Evolutionary conservation across 2,797 vertebrate genomes (phyloP).

Genomic region (Acipenser oxyrinchus): DNA sequence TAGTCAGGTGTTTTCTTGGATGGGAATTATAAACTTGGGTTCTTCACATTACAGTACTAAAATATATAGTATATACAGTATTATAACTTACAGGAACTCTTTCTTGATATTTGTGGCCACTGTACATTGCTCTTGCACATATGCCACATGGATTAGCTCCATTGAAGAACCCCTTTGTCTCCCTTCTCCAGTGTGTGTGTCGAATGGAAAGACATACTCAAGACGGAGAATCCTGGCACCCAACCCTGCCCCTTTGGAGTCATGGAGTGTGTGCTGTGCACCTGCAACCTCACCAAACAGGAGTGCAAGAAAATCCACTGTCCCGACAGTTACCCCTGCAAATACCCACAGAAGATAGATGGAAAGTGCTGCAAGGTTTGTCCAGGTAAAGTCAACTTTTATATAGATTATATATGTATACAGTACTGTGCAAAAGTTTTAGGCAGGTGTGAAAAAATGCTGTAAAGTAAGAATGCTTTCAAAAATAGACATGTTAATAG

Average conservation of each 20-base stretch:
- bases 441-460: too few relatives aligned
- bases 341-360: conserved; percentile 69
- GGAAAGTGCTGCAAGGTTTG: conserved; percentile 76
- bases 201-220: conserved; percentile 73
- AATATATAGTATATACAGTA: too few relatives aligned
- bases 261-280: conserved; percentile 69
- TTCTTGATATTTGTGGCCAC: too few relatives aligned
- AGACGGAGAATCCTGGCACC: conserved; percentile 71
- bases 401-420: too few relatives aligned
- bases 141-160: neutral
- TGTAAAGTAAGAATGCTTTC: too few relatives aligned
- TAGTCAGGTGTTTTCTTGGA: too few relatives aligned
- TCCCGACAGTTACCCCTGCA: conserved; percentile 64
- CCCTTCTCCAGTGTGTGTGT: conserved; percentile 60
- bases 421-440: too few relatives aligned
- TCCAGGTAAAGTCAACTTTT: conserved; percentile 54
- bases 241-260: conserved; percentile 60
- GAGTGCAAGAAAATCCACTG: conserved; percentile 73
- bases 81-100: too few relatives aligned
- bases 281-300: conserved; percentile 71
- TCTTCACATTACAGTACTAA: too few relatives aligned
- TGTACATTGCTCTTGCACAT: too few relatives aligned
- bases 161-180: neutral
- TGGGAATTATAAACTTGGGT: too few relatives aligned
- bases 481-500: too few relatives aligned